Evolutionary conservation across 2,888 invertebrate species (phyloP).

Genomic region (Marasmarcha lunaedactyla): DNA sequence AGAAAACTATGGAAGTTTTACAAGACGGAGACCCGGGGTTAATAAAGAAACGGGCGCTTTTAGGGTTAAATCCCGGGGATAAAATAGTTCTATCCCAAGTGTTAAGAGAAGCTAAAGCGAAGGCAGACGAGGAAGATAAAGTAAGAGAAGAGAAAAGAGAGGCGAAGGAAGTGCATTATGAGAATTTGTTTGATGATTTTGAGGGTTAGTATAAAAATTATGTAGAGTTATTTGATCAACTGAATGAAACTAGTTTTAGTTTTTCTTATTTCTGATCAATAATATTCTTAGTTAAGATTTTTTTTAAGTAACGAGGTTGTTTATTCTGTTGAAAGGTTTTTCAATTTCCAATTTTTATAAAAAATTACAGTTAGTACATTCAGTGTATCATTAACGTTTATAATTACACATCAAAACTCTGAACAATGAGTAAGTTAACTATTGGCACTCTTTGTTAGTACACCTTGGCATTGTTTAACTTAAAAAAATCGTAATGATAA

Average conservation of each 20-base stretch:
- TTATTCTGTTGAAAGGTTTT: no score
- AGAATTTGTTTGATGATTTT: slow-evolving; percentile 87
- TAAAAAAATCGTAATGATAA: no score
- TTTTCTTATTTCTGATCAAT: no score
- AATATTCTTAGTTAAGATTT: no score
- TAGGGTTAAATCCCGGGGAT: slow-evolving; percentile 68
- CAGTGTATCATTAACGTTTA: no score
- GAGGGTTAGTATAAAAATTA: slow-evolving; percentile 69
- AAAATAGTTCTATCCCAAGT: slow-evolving; percentile 74
- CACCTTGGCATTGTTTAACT: no score
- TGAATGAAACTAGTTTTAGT: neutral
- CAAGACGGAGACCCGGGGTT: slow-evolving; percentile 93
- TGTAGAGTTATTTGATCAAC: neutral
- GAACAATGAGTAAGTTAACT: no score
- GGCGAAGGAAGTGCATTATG: slow-evolving; percentile 74
- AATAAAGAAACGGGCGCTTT: slow-evolving; percentile 79
- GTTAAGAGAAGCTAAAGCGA: slow-evolving; percentile 79
- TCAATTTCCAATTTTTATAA: no score
- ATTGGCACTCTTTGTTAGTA: no score
- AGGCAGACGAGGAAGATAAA: slow-evolving; percentile 72
- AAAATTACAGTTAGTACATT: no score
- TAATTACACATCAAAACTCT: no score
- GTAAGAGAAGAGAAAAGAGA: slow-evolving; percentile 55
- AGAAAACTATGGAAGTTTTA: slow-evolving; percentile 93
- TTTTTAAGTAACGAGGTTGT: no score